These are phyloP conservation scores for Trididemnum miniatum DNA, from an alignment of 23 tunicate genomes.

Conservation along the genomic window DNA sequence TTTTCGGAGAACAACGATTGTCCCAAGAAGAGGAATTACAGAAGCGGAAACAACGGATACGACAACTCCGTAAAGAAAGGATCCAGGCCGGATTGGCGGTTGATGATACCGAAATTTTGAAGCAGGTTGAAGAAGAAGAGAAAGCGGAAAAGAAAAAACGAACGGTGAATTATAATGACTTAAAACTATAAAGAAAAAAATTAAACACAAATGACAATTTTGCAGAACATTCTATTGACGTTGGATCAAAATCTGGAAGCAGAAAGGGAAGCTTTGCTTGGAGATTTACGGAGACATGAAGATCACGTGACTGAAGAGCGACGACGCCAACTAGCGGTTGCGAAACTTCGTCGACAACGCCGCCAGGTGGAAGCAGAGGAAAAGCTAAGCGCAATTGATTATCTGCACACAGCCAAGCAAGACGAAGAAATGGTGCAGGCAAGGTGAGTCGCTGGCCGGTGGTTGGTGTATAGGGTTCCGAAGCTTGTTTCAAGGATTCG, in stretches of 20 bases:
- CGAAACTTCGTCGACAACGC: conserved; percentile 69
- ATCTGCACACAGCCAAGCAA: conserved; percentile 69
- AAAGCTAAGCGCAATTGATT: conserved; percentile 54
- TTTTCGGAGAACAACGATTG: conserved; percentile 56
- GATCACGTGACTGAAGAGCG: conserved; percentile 70
- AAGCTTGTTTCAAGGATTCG: too few relatives aligned
- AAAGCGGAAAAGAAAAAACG: conserved; percentile 57
- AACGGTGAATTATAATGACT: conserved; percentile 55
- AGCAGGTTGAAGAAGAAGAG: conserved; percentile 60
- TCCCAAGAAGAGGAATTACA: conserved; percentile 69
- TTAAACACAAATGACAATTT: too few relatives aligned
- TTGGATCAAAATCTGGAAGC: conserved; percentile 76
- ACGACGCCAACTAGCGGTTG: conserved; percentile 77
- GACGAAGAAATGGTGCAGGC: conserved; percentile 63
- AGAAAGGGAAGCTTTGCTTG: conserved; percentile 65
- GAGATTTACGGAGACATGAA: conserved; percentile 56
- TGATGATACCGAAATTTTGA: conserved; percentile 50
- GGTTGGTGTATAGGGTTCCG: too few relatives aligned
- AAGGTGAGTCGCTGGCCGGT: too few relatives aligned
- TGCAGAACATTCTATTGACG: conserved; percentile 73
- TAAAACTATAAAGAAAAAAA: too few relatives aligned
- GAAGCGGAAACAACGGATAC: conserved; percentile 52
- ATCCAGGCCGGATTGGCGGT: conserved; percentile 44
- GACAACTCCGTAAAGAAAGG: conserved; percentile 56
- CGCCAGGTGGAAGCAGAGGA: conserved; percentile 80